Conservation (phyloP, 64 coral and sea anemone species). For the Stylophora pistillata region DNA sequence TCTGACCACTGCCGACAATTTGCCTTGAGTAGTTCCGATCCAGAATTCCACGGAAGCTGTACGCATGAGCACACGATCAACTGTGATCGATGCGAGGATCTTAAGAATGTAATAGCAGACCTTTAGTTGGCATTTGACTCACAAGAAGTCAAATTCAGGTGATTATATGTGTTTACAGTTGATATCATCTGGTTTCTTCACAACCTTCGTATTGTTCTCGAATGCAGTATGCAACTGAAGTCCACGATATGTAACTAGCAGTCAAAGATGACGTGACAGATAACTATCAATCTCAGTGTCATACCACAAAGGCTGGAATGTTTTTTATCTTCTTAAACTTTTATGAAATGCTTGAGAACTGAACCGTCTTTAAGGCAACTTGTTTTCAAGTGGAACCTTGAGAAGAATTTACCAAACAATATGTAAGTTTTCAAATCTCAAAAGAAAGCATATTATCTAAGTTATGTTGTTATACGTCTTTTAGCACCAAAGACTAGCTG, state of each 20-base stretch:
- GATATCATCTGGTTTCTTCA: slow-evolving; percentile 6
- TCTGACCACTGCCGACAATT: slow-evolving; percentile 45
- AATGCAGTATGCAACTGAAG: neutral
- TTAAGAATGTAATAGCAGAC: slow-evolving; percentile 14
- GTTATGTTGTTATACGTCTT: neutral
- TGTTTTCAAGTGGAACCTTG: slow-evolving; percentile 1
- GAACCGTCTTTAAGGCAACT: neutral
- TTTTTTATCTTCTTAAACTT: neutral
- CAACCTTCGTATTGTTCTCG: neutral
- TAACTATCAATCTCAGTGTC: too few species aligned
- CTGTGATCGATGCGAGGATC: slow-evolving; percentile 31
- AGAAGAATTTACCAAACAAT: neutral
- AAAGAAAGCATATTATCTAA: slow-evolving; percentile 10
- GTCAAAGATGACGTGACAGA: neutral
- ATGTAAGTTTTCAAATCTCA: neutral
- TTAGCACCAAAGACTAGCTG: slow-evolving; percentile 3
- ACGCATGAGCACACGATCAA: slow-evolving; percentile 8
- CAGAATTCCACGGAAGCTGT: neutral
- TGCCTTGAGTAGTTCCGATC: slow-evolving; percentile 19
- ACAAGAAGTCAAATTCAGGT: slow-evolving; percentile 12
- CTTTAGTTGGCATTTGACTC: slow-evolving; percentile 8
- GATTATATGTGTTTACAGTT: neutral
- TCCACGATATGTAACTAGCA: neutral
- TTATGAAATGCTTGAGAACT: slow-evolving; percentile 12
- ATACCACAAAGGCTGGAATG: neutral